Conservation (phyloP, 2,113 vertebrate genomes). For the Noctilio leporinus region DNA sequence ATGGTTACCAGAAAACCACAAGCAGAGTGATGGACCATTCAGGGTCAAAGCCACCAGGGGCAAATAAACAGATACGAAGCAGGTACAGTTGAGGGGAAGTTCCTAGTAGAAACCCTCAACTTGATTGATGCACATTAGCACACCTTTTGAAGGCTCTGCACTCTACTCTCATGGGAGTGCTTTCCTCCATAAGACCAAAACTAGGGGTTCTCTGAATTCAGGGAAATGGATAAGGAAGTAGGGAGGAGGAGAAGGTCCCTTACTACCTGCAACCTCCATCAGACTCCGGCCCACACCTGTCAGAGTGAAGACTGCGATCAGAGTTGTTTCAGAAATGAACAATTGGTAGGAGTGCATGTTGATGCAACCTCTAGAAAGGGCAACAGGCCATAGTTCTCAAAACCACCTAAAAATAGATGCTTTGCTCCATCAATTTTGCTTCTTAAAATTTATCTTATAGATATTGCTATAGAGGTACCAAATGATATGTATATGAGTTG, state of each 20-base stretch:
- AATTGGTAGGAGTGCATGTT: fast-evolving
- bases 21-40: not conserved
- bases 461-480: not conserved
- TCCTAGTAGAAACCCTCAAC: not conserved
- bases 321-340: not conserved
- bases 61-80: not conserved
- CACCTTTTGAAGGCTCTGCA: not conserved
- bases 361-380: not conserved
- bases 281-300: not conserved
- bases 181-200: not conserved
- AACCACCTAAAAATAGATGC: not conserved
- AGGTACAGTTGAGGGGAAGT: not conserved
- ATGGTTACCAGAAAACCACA: not conserved
- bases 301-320: not conserved
- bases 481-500: not conserved
- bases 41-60: not conserved
- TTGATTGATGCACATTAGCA: not conserved
- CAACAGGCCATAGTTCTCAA: not conserved
- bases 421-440: not conserved
- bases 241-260: not conserved
- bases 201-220: not conserved
- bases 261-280: not conserved
- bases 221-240: not conserved
- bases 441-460: not conserved
- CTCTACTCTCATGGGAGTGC: not conserved